Evolutionary conservation across 2,797 vertebrate genomes (phyloP).

Genomic region (Crypturellus tataupa): DNA sequence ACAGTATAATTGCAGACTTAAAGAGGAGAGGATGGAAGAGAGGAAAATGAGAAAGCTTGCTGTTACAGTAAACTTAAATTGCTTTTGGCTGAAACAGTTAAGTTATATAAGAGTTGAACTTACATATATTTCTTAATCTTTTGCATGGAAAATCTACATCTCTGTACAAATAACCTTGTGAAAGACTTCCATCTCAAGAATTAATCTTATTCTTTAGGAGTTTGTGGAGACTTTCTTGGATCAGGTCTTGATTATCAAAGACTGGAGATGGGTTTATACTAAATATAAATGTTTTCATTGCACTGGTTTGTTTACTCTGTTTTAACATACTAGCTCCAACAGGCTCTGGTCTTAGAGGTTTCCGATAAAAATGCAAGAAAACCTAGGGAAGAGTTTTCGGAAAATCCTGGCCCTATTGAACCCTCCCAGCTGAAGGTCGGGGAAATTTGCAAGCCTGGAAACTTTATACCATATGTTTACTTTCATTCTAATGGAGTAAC

Average conservation of each 20-base stretch:
- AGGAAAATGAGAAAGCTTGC: background rate
- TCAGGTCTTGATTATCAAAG: background rate
- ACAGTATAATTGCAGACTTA: background rate
- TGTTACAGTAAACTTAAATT: background rate
- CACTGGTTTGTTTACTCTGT: constrained; percentile 24
- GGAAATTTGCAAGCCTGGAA: constrained; percentile 51
- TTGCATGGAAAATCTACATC: background rate
- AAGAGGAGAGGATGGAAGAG: background rate
- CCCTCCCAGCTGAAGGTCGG: constrained; percentile 21
- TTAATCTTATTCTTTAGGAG: constrained; percentile 27
- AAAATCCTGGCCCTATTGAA: constrained; percentile 54
- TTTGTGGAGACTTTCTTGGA: constrained; percentile 7
- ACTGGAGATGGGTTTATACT: background rate
- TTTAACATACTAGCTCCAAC: constrained; percentile 32
- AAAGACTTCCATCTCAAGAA: constrained; percentile 34
- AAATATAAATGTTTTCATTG: constrained; percentile 36
- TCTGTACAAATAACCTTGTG: constrained; percentile 43
- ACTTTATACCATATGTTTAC: constrained; percentile 52
- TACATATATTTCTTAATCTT: background rate
- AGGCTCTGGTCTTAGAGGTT: constrained; percentile 34
- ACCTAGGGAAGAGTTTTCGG: constrained; percentile 12
- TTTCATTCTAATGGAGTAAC: constrained; percentile 49
- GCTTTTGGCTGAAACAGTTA: background rate
- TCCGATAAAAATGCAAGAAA: constrained; percentile 25
- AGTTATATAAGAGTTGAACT: background rate